These are phyloP conservation scores for Brachymystax lenok DNA, from an alignment of 2,797 vertebrate genomes.

Conservation along the genomic window DNA sequence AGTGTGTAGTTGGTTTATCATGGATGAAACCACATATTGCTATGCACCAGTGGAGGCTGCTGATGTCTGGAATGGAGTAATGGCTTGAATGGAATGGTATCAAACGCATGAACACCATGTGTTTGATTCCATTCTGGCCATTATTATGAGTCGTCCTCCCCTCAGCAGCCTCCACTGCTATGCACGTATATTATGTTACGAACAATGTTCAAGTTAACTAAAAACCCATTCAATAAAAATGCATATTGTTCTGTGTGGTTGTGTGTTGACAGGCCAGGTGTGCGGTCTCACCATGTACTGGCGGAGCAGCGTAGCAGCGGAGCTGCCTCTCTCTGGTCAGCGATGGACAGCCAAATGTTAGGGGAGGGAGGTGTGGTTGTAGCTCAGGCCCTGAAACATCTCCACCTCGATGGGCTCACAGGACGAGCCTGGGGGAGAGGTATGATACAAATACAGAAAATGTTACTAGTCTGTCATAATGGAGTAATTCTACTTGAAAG, in stretches of 20 bases:
- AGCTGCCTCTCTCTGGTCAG: constrained; percentile 85
- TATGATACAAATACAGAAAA: not conserved
- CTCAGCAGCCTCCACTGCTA: too few species aligned
- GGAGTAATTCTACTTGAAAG: not conserved
- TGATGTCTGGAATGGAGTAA: too few species aligned
- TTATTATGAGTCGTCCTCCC: too few species aligned
- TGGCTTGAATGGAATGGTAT: too few species aligned
- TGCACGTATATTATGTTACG: not conserved
- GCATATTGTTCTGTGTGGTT: not conserved
- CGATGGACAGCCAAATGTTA: constrained; percentile 94
- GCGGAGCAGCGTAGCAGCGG: constrained; percentile 79
- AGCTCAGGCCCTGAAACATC: constrained; percentile 90
- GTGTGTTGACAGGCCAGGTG: not conserved
- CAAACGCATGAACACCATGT: too few species aligned
- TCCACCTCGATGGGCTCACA: constrained; percentile 89
- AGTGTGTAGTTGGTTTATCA: too few species aligned
- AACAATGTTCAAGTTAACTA: not conserved
- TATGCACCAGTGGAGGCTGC: too few species aligned
- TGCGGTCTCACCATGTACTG: constrained; percentile 81
- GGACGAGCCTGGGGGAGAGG: constrained; percentile 72
- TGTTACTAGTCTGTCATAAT: not conserved
- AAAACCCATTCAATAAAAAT: too few species aligned
- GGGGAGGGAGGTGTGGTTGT: constrained; percentile 93
- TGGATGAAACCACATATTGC: too few species aligned
- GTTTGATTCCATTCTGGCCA: too few species aligned